Evolutionary conservation across 2,888 invertebrate species (phyloP).

Genomic region (Cordilura impudica): DNA sequence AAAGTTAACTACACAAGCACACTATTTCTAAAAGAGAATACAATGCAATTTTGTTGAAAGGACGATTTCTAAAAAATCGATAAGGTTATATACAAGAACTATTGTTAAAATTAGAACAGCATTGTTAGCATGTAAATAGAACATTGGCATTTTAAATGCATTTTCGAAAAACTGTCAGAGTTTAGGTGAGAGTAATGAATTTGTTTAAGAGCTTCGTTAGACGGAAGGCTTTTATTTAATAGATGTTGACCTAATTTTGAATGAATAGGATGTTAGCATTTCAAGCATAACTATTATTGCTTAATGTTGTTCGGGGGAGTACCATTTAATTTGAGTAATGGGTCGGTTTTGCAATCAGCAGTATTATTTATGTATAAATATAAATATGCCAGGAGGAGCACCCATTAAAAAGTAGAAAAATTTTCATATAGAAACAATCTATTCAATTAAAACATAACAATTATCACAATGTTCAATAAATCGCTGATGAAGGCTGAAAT

Average conservation of each 20-base stretch:
- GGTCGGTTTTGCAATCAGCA: too few relatives aligned
- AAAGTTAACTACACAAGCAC: slow-evolving; percentile 28
- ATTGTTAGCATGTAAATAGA: slow-evolving; percentile 46
- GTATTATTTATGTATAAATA: too few relatives aligned
- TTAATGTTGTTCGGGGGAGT: too few relatives aligned
- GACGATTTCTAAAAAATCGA: slow-evolving; percentile 52
- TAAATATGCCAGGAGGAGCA: too few relatives aligned
- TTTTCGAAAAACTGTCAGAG: slow-evolving; percentile 18
- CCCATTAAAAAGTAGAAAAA: too few relatives aligned
- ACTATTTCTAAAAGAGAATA: not conserved
- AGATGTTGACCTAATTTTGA: slow-evolving; percentile 23
- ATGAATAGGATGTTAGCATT: not conserved
- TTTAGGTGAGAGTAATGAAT: slow-evolving; percentile 29
- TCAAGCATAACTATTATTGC: not conserved
- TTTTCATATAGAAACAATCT: too few relatives aligned
- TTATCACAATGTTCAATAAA: too few relatives aligned
- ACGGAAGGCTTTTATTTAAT: not conserved
- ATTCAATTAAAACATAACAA: too few relatives aligned
- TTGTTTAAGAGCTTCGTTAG: slow-evolving; percentile 29
- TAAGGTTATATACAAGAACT: slow-evolving; percentile 39
- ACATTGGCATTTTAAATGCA: slow-evolving; percentile 12
- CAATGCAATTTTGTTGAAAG: slow-evolving; percentile 42
- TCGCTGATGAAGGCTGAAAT: too few relatives aligned
- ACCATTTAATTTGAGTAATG: too few relatives aligned
- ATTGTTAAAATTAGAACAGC: slow-evolving; percentile 47